phyloP scores from a whole-genome alignment of 1,140 invertebrate species.

The Zaprionus ghesquierei region DNA sequence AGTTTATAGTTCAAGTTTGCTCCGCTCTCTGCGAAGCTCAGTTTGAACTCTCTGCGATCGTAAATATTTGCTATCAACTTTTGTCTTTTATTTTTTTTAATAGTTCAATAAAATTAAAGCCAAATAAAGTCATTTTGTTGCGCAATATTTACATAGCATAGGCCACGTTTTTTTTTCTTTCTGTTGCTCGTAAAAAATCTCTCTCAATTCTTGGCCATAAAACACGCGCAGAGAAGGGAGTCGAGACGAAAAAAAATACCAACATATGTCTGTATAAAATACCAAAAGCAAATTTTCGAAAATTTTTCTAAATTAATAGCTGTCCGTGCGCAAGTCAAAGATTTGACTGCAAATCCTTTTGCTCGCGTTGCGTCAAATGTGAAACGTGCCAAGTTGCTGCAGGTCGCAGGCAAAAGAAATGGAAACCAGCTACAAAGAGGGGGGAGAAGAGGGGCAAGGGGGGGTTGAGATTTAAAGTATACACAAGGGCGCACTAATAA shows the following conservation, averaged over 20 bases:
- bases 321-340: slow-evolving; percentile 40
- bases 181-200: slow-evolving; percentile 48
- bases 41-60: slow-evolving; percentile 33
- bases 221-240: neutral
- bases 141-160: slow-evolving; percentile 71
- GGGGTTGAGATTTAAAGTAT: slow-evolving; percentile 16
- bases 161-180: too few species aligned
- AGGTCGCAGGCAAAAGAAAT: slow-evolving; percentile 1
- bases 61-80: slow-evolving; percentile 26
- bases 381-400: slow-evolving; percentile 64
- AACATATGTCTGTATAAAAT: too few species aligned
- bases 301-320: slow-evolving; percentile 63
- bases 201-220: slow-evolving; percentile 28
- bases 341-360: slow-evolving; percentile 33
- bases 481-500: slow-evolving; percentile 70
- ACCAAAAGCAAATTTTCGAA: slow-evolving; percentile 6
- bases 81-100: slow-evolving; percentile 36
- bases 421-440: neutral
- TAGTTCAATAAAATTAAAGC: slow-evolving; percentile 64
- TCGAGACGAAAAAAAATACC: neutral
- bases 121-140: slow-evolving; percentile 75
- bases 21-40: neutral
- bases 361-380: slow-evolving; percentile 63
- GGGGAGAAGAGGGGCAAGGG: neutral
- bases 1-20: slow-evolving; percentile 75